Evolutionary conservation across 2,797 vertebrate genomes (phyloP).

Genomic region (Anguilla megastoma): DNA sequence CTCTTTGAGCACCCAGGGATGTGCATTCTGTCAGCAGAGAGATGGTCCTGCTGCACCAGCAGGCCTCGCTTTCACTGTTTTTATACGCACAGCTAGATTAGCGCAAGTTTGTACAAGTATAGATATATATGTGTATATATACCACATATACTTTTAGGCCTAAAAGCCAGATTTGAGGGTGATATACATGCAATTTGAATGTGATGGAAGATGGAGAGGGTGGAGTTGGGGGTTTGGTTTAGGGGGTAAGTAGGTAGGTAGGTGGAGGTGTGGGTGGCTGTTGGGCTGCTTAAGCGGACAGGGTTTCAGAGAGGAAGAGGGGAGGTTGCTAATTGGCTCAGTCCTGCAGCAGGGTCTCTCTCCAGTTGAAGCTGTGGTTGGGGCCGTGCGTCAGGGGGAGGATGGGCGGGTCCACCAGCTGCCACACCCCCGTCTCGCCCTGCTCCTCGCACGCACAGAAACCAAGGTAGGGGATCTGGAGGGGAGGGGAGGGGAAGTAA

Average conservation of each 20-base stretch:
- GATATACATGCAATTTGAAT: slow-evolving; percentile 20
- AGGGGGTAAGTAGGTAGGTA: slow-evolving; percentile 50
- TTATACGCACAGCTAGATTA: slow-evolving; percentile 9
- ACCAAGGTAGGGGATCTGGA: slow-evolving; percentile 94
- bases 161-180: slow-evolving; percentile 16
- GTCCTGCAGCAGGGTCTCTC: slow-evolving; percentile 92
- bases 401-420: slow-evolving; percentile 95
- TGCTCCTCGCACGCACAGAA: slow-evolving; percentile 96
- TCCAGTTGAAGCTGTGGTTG: slow-evolving; percentile 98
- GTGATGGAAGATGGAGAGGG: slow-evolving; percentile 37
- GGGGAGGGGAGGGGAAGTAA: slow-evolving; percentile 29
- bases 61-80: background rate
- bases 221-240: slow-evolving; percentile 48
- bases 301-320: slow-evolving; percentile 21
- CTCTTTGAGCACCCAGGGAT: background rate
- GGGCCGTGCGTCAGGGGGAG: slow-evolving; percentile 96
- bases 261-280: slow-evolving; percentile 46
- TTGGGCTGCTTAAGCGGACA: slow-evolving; percentile 31
- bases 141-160: slow-evolving; percentile 29
- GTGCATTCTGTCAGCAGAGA: background rate
- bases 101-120: slow-evolving; percentile 31
- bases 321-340: slow-evolving; percentile 51
- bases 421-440: slow-evolving; percentile 93
- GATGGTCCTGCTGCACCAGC: background rate
- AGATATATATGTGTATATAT: slow-evolving; percentile 35